These are phyloP conservation scores for Fukomys damarensis DNA, from an alignment of 2,113 vertebrate species.

Conservation along the genomic window DNA sequence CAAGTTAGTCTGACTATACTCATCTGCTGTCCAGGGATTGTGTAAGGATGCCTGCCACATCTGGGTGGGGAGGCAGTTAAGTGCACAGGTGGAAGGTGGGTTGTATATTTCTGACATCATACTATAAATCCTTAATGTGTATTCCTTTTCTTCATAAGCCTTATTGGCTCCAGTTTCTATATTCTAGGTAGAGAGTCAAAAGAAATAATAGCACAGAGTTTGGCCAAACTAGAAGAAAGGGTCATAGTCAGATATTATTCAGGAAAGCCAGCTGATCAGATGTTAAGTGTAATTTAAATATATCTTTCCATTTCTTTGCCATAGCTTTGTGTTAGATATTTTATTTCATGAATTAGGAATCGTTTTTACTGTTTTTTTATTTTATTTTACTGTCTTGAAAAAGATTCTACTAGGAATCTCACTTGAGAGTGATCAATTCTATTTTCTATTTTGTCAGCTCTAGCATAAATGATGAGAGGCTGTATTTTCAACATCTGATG, in stretches of 20 bases:
- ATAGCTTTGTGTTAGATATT: not conserved
- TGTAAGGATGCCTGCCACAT: not conserved
- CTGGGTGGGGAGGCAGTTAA: not conserved
- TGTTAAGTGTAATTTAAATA: not conserved
- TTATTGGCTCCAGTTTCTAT: not conserved
- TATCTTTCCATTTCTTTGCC: constrained; percentile 25
- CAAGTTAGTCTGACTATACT: not conserved
- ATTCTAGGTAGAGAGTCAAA: not conserved
- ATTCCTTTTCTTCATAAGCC: not conserved
- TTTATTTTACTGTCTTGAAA: not conserved
- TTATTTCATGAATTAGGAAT: not conserved
- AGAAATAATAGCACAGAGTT: not conserved
- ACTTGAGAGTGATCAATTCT: not conserved
- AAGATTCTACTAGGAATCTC: not conserved
- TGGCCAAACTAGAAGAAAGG: not conserved
- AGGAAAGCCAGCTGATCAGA: not conserved
- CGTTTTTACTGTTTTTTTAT: not conserved
- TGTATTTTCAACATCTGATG: not conserved
- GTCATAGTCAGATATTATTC: not conserved
- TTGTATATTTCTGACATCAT: not conserved
- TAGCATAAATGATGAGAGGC: not conserved
- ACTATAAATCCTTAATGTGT: not conserved
- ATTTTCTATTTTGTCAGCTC: not conserved
- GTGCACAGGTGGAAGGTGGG: not conserved
- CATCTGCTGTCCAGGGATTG: not conserved